Evolutionary conservation across 2,797 vertebrate species (phyloP), one percentile per base, ranked within the genome.

Genomic region (Poeciliopsis gracilis): DNA sequence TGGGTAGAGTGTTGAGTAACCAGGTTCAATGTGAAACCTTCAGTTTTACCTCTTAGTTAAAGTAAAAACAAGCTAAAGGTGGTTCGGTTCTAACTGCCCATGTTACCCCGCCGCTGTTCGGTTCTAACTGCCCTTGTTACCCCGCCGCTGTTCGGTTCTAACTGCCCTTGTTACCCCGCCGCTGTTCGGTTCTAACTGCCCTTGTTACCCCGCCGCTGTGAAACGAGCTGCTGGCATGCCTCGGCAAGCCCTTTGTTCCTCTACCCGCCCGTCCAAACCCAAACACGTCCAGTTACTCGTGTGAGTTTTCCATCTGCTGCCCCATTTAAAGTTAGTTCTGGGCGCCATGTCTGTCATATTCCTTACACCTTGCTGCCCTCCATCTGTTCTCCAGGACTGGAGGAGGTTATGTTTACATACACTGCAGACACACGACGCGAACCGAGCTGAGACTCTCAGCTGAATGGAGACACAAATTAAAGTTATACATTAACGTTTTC

Each of bases 211-310:
- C 33, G 33, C 33, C 33, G 33, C 33, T 36, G 36, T 36, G 36
- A 38, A 53, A 30, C 23, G 4, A 69, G 79, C 70, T 33, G 66
- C 36, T 71, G 51, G 72, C 33, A 4, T 75, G 90, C 46, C 77
- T 70, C 36, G 25, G 66, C 90, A 83, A 81, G 84, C 84, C 84
- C 91, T 91, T 93, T 93, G 91, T 93, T 91, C 76, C 72, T 75
- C 66, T 72, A 1, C 75, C 78, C 83, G 79, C 84, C 76, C 3
- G 23, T 77, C 71, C 80, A 59, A 51, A 77, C 8, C 4, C 36
- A 43, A 1, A 47, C 4, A 2, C 30, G 16, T 33, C 59, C 63
- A 67, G 25, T 36, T 9, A 61, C 46, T 78, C 79, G 45, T 53
- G 30, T 82, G 81, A 43, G 0, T 41, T 86, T n/a, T 77, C 51